Conservation (phyloP, 2,113 vertebrate species). For the Chloropsis hardwickii region DNA sequence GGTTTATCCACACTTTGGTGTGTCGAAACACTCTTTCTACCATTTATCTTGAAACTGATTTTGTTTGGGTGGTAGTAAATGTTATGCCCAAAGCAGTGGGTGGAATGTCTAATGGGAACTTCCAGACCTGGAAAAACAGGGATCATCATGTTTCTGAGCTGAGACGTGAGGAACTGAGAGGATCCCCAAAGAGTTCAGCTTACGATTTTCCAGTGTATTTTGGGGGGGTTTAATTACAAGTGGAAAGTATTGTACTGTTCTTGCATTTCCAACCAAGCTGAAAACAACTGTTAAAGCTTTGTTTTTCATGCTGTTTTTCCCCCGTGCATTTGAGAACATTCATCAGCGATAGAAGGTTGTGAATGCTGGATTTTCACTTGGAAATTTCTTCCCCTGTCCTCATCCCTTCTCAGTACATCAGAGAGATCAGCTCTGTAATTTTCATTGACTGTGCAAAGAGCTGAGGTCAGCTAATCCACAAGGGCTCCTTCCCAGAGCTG, state of each 20-base stretch:
- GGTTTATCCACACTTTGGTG: constrained; percentile 42
- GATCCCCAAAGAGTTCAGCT: neutral
- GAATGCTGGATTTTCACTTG: constrained; percentile 15
- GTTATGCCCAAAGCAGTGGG: neutral
- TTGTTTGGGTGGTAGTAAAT: constrained; percentile 2
- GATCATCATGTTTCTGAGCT: neutral
- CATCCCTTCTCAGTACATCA: neutral
- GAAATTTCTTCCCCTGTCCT: neutral
- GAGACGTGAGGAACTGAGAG: neutral
- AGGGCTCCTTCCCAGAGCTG: constrained; percentile 33
- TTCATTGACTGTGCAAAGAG: constrained; percentile 47
- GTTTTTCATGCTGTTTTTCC: neutral
- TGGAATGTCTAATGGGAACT: constrained; percentile 1
- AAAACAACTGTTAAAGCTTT: neutral
- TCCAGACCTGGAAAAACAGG: neutral
- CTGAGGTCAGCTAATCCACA: constrained; percentile 51
- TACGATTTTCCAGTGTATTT: neutral
- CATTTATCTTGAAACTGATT: constrained; percentile 30
- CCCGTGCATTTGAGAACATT: neutral
- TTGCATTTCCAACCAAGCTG: neutral
- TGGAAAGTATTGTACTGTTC: neutral
- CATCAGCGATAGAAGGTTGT: neutral
- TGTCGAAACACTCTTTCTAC: constrained; percentile 22
- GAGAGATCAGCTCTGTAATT: constrained; percentile 41
- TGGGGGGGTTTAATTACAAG: neutral